These are phyloP conservation scores for Labeo catla DNA, from an alignment of 2,113 vertebrate species.

Conservation along the genomic window DNA sequence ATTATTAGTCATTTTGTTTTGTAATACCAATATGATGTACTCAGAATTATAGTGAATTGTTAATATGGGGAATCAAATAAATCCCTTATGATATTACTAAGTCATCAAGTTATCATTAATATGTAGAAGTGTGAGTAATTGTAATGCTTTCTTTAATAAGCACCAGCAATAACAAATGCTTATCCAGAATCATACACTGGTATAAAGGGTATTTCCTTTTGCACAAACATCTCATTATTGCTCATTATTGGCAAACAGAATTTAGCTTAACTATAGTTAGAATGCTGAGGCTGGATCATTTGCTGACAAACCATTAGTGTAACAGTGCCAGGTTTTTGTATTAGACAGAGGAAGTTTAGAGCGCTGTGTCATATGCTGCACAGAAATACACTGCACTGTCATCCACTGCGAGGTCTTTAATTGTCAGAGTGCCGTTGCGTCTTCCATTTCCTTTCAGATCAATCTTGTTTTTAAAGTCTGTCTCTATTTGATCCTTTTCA, in stretches of 20 bases:
- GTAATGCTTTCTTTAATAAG: too few species aligned
- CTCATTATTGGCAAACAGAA: not conserved
- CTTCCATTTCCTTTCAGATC: not conserved
- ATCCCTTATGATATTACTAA: not conserved
- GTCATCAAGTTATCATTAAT: too few species aligned
- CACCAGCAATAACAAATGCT: too few species aligned
- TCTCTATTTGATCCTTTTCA: not conserved
- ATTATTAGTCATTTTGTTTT: not conserved
- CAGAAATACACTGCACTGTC: conserved; percentile 36
- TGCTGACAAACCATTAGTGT: not conserved
- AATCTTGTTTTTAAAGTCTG: not conserved
- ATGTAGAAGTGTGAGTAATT: too few species aligned
- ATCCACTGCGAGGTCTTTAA: not conserved
- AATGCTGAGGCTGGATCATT: too few species aligned
- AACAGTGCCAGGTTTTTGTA: not conserved
- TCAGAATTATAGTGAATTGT: not conserved
- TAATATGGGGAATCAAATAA: not conserved
- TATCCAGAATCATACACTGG: too few species aligned
- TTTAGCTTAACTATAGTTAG: not conserved
- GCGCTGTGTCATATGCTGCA: conserved; percentile 28
- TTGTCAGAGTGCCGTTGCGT: not conserved
- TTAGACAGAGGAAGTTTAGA: not conserved
- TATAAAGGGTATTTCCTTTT: too few species aligned
- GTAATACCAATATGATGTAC: not conserved
- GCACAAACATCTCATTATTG: not conserved